These are phyloP conservation scores for Trypoxylon attenuatum DNA, from an alignment of 2,888 invertebrate species.

Conservation along the genomic window DNA sequence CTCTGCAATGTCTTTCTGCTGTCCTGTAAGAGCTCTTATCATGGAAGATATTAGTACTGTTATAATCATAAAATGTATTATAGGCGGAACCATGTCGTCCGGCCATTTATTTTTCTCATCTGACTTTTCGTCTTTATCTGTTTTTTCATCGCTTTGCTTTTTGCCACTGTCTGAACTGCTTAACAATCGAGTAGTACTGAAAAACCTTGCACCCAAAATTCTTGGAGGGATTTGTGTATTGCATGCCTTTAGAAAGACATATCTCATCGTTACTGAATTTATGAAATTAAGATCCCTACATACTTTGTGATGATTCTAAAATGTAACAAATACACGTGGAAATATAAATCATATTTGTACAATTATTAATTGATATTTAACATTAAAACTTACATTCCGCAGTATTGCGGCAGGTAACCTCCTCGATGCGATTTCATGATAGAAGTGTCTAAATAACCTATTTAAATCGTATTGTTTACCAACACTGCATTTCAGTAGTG, in stretches of 20 bases:
- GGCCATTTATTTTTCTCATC: background rate
- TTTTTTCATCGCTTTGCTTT: slow-evolving; percentile 13
- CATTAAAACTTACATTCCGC: slow-evolving; percentile 50
- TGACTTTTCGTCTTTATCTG: background rate
- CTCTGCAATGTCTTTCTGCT: background rate
- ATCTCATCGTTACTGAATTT: slow-evolving; percentile 61
- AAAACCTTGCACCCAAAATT: slow-evolving; percentile 33
- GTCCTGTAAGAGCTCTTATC: too few relatives aligned
- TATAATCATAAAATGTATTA: background rate
- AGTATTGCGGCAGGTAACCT: slow-evolving; percentile 49
- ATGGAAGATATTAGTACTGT: background rate
- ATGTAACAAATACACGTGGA: slow-evolving; percentile 20
- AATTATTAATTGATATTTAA: background rate
- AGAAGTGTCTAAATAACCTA: background rate
- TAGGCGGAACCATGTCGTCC: background rate
- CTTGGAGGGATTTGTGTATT: slow-evolving; percentile 8
- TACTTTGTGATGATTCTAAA: slow-evolving; percentile 65
- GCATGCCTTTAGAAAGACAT: slow-evolving; percentile 26
- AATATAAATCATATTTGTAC: background rate
- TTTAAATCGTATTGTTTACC: slow-evolving; percentile 2
- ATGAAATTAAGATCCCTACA: slow-evolving; percentile 78
- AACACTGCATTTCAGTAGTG: slow-evolving; percentile 6
- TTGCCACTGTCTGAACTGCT: slow-evolving; percentile 39
- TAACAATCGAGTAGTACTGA: slow-evolving; percentile 45
- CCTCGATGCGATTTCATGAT: slow-evolving; percentile 11